Percentiles rank a stretch among this genome's conserved stretches.
phyloP scores from a whole-genome alignment of 2,113 vertebrate genomes.

The Bothrops jararaca region DNA sequence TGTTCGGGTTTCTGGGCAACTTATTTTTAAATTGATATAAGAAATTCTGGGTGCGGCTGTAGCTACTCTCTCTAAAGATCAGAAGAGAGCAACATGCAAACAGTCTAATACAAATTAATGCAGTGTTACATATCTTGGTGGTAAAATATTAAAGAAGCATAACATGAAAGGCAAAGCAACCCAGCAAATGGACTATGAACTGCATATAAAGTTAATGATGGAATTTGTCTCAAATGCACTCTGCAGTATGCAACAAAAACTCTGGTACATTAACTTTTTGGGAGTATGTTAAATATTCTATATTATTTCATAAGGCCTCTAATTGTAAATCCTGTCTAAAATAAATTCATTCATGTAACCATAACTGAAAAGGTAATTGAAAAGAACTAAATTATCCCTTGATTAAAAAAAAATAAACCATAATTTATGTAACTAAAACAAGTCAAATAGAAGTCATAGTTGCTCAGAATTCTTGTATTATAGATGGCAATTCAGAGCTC shows the following conservation, averaged over 20 bases:
- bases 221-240: conserved; percentile 44
- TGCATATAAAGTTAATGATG: conserved; percentile 49
- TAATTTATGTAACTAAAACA: neutral
- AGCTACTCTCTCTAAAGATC: conserved; percentile 35
- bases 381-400: conserved; percentile 6
- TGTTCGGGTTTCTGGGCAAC: neutral
- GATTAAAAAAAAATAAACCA: neutral
- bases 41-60: conserved; percentile 15
- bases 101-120: conserved; percentile 52
- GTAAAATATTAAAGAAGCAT: conserved; percentile 51
- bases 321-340: conserved; percentile 53
- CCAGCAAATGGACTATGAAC: conserved; percentile 40
- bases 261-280: conserved; percentile 43
- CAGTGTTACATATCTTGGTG: conserved; percentile 30
- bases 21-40: conserved; percentile 4
- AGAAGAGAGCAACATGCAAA: conserved; percentile 44
- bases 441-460: neutral
- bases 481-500: neutral
- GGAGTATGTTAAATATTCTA: conserved; percentile 51
- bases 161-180: conserved; percentile 36
- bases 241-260: conserved; percentile 42
- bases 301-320: conserved; percentile 56
- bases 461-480: neutral
- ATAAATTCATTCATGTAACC: conserved; percentile 61
- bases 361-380: conserved; percentile 26